Percentiles rank a stretch among this genome's conserved stretches.
Evolutionary conservation across 2,113 vertebrate genomes (phyloP).

Genomic region (Macquaria ambigua): DNA sequence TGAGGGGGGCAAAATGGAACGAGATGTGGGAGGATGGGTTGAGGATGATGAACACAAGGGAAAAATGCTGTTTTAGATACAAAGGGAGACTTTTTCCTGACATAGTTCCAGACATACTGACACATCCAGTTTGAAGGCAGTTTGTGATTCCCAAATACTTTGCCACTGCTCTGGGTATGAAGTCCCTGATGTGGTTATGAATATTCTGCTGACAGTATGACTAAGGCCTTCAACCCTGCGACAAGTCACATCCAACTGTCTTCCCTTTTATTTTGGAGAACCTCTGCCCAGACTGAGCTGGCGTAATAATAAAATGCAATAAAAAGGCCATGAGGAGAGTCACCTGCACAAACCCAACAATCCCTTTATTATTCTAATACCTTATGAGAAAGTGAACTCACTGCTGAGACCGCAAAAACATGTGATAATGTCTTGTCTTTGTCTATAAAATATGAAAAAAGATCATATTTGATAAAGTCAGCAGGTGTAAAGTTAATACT

Average conservation of each 20-base stretch:
- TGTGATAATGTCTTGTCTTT: neutral
- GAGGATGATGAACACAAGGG: conserved; percentile 28
- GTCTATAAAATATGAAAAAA: neutral
- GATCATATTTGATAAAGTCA: neutral
- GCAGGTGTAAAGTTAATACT: neutral
- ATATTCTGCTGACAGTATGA: conserved; percentile 20
- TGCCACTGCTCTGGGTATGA: neutral
- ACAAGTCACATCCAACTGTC: neutral
- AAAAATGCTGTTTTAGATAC: conserved; percentile 14
- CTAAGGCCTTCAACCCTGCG: neutral
- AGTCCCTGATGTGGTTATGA: conserved; percentile 1
- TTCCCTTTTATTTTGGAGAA: neutral
- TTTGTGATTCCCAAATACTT: neutral
- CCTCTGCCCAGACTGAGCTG: conserved; percentile 1
- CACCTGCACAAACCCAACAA: conserved; percentile 12
- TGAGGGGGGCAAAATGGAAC: neutral
- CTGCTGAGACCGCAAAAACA: neutral
- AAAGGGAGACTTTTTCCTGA: neutral
- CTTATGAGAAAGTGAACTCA: neutral
- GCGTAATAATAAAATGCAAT: conserved; percentile 21
- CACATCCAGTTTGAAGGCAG: neutral
- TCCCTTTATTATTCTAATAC: conserved; percentile 3
- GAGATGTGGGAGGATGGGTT: neutral
- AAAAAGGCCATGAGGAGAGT: conserved; percentile 2
- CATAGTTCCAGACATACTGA: neutral